These are phyloP conservation scores for Pelmatolapia mariae DNA, from an alignment of 2,113 vertebrate species.

Conservation along the genomic window DNA sequence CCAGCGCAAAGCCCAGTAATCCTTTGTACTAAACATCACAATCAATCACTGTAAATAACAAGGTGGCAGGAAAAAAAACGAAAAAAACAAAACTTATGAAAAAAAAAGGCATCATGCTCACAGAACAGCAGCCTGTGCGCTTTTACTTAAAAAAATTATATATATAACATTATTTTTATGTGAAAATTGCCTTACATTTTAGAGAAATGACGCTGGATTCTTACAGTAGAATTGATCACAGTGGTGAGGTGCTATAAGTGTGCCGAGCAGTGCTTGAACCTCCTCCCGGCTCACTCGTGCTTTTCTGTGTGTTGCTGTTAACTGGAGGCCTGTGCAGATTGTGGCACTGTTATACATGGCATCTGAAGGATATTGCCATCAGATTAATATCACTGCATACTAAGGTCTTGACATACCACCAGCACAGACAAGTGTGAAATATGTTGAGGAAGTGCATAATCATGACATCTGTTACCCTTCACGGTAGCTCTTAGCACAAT, in stretches of 20 bases:
- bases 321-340: constrained; percentile 53
- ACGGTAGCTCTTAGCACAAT: constrained; percentile 79
- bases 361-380: constrained; percentile 71
- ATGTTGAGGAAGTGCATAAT: constrained; percentile 88
- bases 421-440: constrained; percentile 76
- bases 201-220: not conserved
- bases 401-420: constrained; percentile 39
- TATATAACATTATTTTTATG: not conserved
- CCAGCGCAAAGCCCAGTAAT: constrained; percentile 7
- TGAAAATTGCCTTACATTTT: not conserved
- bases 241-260: constrained; percentile 18
- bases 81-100: not conserved
- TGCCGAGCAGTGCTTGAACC: constrained; percentile 52
- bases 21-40: constrained; percentile 1
- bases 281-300: constrained; percentile 18
- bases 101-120: not conserved
- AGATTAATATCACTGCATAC: constrained; percentile 72
- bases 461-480: constrained; percentile 88
- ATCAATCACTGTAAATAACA: not conserved
- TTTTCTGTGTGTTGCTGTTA: constrained; percentile 53
- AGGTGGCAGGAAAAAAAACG: not conserved
- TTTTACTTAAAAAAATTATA: not conserved
- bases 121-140: not conserved
- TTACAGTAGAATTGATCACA: not conserved
- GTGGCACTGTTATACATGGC: constrained; percentile 61